Evolutionary conservation across 2,797 vertebrate species (phyloP), one percentile per base, ranked within the genome.

Genomic region (Scolopax rusticola): DNA sequence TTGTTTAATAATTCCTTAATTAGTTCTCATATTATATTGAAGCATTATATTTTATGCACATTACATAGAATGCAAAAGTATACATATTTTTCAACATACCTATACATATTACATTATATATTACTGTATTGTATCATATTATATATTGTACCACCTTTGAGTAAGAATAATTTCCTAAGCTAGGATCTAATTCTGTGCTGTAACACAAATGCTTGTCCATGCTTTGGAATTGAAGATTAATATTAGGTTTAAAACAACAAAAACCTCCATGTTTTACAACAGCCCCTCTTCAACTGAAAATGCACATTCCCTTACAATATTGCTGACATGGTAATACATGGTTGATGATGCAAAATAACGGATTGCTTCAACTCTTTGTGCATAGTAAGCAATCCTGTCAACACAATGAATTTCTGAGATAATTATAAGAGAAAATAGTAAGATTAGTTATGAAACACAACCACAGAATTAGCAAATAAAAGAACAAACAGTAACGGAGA

Each of bases 321-420:
- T 88, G 82, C 84, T 95, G 97, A 94, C 89, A 65, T 41, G 24
- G 50, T 77, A 94, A 93, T 89, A 73, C 5, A 48, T 4, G 67
- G 87, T 4, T 91, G 86, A 94, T 90, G 84, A 92, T 78, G 68
- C 95, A 95, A 95, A 92, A 91, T 82, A 86, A 75, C 63, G 36
- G 68, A 30, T 91, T 90, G 84, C 78, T 95, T 93, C 83, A 90
- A 61, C 90, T 90, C 54, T 84, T 73, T 51, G 25, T 70, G 64
- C 75, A 65, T 32, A 86, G 61, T 40, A 93, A 84, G 78, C 76
- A 84, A 53, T 88, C 45, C 74, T 92, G 87, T 87, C 93, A 93
- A 85, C 68, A 92, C n/a, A 4, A n/a, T 36, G 59, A 96, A 92
- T 53, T 60, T 94, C 78, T 78, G 51, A 84, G 45, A 54, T 53